Conservation (phyloP, 2,888 invertebrate genomes). For the Ophion ventricosus region DNA sequence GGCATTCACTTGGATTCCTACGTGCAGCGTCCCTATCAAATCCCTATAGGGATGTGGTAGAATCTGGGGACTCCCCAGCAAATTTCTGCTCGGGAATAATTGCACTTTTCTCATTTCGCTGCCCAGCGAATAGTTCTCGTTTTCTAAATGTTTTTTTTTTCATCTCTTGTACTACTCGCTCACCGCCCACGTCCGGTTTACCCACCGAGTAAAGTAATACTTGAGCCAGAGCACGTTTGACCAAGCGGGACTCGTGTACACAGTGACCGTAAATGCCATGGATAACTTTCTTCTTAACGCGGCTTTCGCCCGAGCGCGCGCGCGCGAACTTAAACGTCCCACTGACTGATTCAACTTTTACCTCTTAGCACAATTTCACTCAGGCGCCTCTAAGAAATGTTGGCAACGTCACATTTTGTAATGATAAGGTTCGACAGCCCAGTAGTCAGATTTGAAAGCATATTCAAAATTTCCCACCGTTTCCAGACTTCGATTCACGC, state of each 20-base stretch:
- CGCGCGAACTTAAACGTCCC: constrained; percentile 76
- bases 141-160: constrained; percentile 12
- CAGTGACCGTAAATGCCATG: constrained; percentile 60
- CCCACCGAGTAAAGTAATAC: constrained; percentile 16
- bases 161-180: neutral
- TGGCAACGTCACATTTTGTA: constrained; percentile 7
- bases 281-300: constrained; percentile 77
- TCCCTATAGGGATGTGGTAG: too few relatives aligned
- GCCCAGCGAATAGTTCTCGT: neutral
- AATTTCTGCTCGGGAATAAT: too few relatives aligned
- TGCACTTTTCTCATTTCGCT: neutral
- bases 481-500: neutral
- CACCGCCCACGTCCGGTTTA: constrained; percentile 15
- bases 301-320: constrained; percentile 77
- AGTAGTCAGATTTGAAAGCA: neutral
- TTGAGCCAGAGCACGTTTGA: constrained; percentile 40
- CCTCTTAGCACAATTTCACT: constrained; percentile 82
- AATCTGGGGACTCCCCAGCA: too few relatives aligned
- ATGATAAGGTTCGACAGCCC: constrained; percentile 1
- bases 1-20: too few relatives aligned
- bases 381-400: constrained; percentile 51
- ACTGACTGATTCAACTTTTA: constrained; percentile 82
- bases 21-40: too few relatives aligned
- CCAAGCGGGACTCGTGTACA: constrained; percentile 55
- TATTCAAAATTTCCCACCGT: neutral